Base-by-base conservation (phyloP, 2,888 invertebrate species). In the Drosophila flavopinicola region DNA sequence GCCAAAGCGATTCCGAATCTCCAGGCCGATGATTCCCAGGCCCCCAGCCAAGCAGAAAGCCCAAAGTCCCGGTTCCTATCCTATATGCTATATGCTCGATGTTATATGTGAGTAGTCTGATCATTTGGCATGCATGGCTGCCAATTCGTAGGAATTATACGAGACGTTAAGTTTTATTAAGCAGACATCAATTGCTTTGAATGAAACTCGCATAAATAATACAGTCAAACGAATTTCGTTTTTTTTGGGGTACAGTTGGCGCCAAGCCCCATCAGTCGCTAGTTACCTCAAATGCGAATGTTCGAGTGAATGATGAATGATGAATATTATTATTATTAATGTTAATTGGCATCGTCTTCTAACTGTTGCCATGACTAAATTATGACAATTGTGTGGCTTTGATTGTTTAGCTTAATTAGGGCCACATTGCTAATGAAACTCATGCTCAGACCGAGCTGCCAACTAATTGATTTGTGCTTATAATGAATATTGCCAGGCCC, bases 131-230 rank as follows among this genome's bases (percentile, higher is more conserved):
- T 70, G 87, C 85, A 78, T 60, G 71, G 75, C 68, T 85, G 80
- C 64, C 66, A 86, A 66, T 88, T 88, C 88, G 61, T 65, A 52
- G 79, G 74, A 88, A 89, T 89, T 89, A 80, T 88, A 82, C 83
- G 89, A 88, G 70, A 87, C 88, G 79, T 89, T 88, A 75, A 85
- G 65, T 88, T 88, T 89, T 87, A 88, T 88, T 87, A 87, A 87
- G 83, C 88, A 77, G 75, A 85, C 85, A 80, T 77, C 85, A 83
- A 85, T 85, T 82, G 78, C 66, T 74, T 65, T 65, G 54, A 69
- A 78, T 71, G 74, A 76, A 87, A 78, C 49, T 53, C 67, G 32
- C 53, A 82, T 86, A 77, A 86, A 84, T 79, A 73, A 79, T 38
- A 51, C 57, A 60, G 41, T 17, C 59, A 66, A 78, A 67, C 20